These are phyloP conservation scores for Nasonia vitripennis DNA, from an alignment of 1,140 invertebrate species.

Conservation along the genomic window DNA sequence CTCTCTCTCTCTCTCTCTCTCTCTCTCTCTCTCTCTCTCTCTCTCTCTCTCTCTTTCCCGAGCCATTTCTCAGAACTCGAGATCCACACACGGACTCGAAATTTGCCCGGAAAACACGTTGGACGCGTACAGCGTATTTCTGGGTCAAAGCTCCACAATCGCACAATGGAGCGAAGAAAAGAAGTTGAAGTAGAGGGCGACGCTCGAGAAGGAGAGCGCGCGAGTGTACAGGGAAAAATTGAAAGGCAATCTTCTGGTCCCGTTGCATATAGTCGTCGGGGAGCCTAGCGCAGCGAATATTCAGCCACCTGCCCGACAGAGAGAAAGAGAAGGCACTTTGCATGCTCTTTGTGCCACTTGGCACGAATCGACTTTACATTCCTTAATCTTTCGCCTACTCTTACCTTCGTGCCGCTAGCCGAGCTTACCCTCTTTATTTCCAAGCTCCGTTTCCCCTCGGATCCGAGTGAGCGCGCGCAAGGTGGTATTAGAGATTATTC, in stretches of 20 bases:
- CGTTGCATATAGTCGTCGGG: not conserved
- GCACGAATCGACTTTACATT: constrained; percentile 41
- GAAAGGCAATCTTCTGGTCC: constrained; percentile 29
- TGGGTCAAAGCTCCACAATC: constrained; percentile 22
- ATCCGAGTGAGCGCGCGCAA: too few species aligned
- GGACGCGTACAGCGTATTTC: not conserved
- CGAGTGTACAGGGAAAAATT: constrained; percentile 15
- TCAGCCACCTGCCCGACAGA: not conserved
- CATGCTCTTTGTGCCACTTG: constrained; percentile 38
- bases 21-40: too few species aligned
- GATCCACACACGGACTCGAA: not conserved
- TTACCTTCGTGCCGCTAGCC: not conserved
- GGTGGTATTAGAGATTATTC: constrained; percentile 25
- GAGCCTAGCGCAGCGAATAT: not conserved
- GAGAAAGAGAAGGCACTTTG: not conserved
- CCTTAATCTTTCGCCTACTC: constrained; percentile 22
- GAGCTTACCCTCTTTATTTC: not conserved
- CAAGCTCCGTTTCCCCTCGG: not conserved
- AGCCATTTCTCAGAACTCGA: not conserved
- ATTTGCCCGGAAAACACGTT: not conserved
- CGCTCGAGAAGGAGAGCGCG: not conserved
- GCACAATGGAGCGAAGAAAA: constrained; percentile 14
- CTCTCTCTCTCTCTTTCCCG: too few species aligned
- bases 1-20: too few species aligned
- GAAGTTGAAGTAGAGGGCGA: not conserved